Percentiles rank a stretch among this genome's conserved stretches.
These are phyloP conservation scores for Eriosoma lanigerum DNA, from an alignment of 1,140 invertebrate genomes.

Conservation along the genomic window DNA sequence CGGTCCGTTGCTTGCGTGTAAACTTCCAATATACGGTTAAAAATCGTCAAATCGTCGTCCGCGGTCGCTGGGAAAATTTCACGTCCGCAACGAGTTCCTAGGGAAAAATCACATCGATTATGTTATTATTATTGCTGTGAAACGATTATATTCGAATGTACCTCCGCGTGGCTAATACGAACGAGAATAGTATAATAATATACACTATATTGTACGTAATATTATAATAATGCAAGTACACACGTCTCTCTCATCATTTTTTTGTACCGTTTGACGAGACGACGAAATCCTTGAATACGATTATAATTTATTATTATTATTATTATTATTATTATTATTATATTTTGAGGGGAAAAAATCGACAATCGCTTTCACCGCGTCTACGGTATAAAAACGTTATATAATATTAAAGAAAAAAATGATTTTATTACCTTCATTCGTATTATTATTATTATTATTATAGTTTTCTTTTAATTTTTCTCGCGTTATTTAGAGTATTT, in stretches of 20 bases:
- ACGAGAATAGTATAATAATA: too few species aligned
- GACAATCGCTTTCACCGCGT: conserved; percentile 28
- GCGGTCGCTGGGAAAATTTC: too few species aligned
- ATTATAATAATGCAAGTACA: too few species aligned
- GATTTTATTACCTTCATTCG: not conserved
- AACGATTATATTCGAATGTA: not conserved
- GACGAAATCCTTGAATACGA: conserved; percentile 39
- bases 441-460: too few species aligned
- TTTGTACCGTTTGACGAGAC: not conserved
- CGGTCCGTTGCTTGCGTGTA: not conserved
- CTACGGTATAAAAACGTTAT: not conserved
- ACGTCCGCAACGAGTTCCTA: not conserved
- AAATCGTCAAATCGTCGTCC: too few species aligned
- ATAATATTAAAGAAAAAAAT: not conserved
- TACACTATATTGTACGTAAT: too few species aligned
- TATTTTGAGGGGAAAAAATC: not conserved
- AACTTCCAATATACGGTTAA: not conserved
- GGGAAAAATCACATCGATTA: not conserved
- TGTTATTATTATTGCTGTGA: not conserved
- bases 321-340: conserved; percentile 9
- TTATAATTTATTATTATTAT: not conserved
- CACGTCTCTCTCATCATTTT: not conserved
- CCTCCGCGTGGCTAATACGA: not conserved
- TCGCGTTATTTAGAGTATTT: not conserved
- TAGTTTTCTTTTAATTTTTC: conserved; percentile 13